These are phyloP conservation scores for Pollenia amentaria DNA, from an alignment of 2,888 invertebrate genomes.

Conservation along the genomic window DNA sequence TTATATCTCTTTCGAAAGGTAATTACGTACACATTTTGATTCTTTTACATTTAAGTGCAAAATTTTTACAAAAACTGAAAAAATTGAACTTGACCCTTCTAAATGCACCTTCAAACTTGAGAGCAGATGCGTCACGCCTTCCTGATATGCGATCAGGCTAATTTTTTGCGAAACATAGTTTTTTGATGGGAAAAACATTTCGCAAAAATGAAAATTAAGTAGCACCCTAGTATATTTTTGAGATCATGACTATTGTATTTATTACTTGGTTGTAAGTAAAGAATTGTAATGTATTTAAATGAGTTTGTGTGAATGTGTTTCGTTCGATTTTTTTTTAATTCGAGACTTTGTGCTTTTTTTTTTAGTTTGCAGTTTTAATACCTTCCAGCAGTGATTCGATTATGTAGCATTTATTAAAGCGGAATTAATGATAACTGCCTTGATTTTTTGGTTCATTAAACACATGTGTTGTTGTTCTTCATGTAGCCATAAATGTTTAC, in stretches of 20 bases:
- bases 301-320: not conserved
- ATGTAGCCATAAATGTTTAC: conserved; percentile 50
- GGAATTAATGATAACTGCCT: conserved; percentile 71
- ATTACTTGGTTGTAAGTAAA: conserved; percentile 6
- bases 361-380: conserved; percentile 64
- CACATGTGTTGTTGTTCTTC: conserved; percentile 66
- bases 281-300: conserved; percentile 19
- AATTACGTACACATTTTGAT: too few species aligned
- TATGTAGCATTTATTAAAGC: conserved; percentile 72
- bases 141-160: too few species aligned
- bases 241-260: conserved; percentile 48
- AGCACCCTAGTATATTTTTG: conserved; percentile 45
- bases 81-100: too few species aligned
- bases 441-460: conserved; percentile 72
- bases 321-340: not conserved
- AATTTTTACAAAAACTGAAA: too few species aligned
- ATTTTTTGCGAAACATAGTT: too few species aligned
- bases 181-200: too few species aligned
- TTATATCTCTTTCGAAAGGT: too few species aligned
- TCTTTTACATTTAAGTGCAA: too few species aligned
- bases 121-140: too few species aligned
- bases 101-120: too few species aligned
- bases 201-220: too few species aligned
- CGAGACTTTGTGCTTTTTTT: conserved; percentile 21
- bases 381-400: conserved; percentile 69